A percentile compares a stretch with the other conserved stretches of the same genome.
phyloP scores from a whole-genome alignment of 2,797 vertebrate genomes.

The Chaunax sp. region DNA sequence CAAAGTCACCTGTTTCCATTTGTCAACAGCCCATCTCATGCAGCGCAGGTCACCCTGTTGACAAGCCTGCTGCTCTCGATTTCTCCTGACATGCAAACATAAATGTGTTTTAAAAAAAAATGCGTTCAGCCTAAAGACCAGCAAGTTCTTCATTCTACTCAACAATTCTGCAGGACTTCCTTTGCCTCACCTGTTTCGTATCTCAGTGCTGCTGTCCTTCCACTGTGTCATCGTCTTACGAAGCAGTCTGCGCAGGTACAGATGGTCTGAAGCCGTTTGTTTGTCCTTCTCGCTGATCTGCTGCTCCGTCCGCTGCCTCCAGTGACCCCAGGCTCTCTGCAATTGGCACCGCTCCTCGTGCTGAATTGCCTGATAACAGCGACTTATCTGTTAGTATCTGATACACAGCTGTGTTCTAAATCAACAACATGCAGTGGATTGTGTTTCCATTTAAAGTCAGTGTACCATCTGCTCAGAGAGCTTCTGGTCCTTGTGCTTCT shows the following conservation, averaged over 20 bases:
- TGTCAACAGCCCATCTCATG: constrained; percentile 79
- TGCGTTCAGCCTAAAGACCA: background rate
- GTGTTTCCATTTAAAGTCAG: constrained; percentile 4
- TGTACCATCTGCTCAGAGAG: constrained; percentile 85
- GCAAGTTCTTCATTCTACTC: background rate
- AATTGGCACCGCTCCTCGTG: constrained; percentile 79
- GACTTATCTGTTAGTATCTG: background rate
- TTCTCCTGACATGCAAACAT: constrained; percentile 75
- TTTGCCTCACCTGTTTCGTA: constrained; percentile 63
- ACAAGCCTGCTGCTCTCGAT: constrained; percentile 73
- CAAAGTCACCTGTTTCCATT: constrained; percentile 87
- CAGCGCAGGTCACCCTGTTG: constrained; percentile 67
- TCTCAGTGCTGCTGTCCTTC: constrained; percentile 76
- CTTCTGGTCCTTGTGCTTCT: constrained; percentile 78
- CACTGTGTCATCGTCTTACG: constrained; percentile 78
- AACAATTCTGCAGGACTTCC: background rate
- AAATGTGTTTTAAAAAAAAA: constrained; percentile 21
- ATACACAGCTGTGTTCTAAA: background rate
- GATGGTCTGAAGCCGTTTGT: constrained; percentile 61
- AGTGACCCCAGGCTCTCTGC: constrained; percentile 79
- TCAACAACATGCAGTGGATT: background rate
- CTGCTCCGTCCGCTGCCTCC: constrained; percentile 73
- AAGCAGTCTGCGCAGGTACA: constrained; percentile 70
- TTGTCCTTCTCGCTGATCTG: constrained; percentile 66
- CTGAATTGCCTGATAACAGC: constrained; percentile 83